Conservation (phyloP, 2,888 invertebrate genomes). For the Lycaena phlaeas region DNA sequence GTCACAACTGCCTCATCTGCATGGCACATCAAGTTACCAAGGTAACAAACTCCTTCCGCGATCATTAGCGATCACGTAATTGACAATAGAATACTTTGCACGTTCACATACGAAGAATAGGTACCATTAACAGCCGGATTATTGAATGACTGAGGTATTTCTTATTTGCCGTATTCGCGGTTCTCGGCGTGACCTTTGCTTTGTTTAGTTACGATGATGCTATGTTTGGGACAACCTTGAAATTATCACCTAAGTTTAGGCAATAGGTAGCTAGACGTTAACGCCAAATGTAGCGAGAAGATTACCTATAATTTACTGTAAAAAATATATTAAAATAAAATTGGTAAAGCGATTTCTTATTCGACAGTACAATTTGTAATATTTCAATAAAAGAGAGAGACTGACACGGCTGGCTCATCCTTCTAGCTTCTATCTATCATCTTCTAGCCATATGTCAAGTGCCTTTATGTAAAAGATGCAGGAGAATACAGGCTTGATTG, state of each 20-base stretch:
- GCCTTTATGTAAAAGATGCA: too few species aligned
- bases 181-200: slow-evolving; percentile 36
- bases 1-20: slow-evolving; percentile 10
- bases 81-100: slow-evolving; percentile 16
- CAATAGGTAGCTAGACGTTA: neutral
- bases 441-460: too few species aligned
- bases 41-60: slow-evolving; percentile 20
- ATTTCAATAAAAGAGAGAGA: too few species aligned
- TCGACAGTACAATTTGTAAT: too few species aligned
- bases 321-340: too few species aligned
- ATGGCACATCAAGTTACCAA: slow-evolving; percentile 17
- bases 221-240: slow-evolving; percentile 48
- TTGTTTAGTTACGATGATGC: slow-evolving; percentile 22
- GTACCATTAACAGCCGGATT: neutral
- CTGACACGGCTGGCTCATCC: too few species aligned
- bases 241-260: neutral
- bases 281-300: too few species aligned
- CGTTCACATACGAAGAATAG: slow-evolving; percentile 7
- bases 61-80: slow-evolving; percentile 16
- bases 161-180: slow-evolving; percentile 19
- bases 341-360: too few species aligned
- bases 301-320: too few species aligned
- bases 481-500: too few species aligned
- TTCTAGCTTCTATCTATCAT: too few species aligned
- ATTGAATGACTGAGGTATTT: slow-evolving; percentile 2